Percentiles rank a stretch among this genome's conserved stretches.
Conservation (phyloP, 1,140 invertebrate genomes). For the Thaumatotibia leucotreta region DNA sequence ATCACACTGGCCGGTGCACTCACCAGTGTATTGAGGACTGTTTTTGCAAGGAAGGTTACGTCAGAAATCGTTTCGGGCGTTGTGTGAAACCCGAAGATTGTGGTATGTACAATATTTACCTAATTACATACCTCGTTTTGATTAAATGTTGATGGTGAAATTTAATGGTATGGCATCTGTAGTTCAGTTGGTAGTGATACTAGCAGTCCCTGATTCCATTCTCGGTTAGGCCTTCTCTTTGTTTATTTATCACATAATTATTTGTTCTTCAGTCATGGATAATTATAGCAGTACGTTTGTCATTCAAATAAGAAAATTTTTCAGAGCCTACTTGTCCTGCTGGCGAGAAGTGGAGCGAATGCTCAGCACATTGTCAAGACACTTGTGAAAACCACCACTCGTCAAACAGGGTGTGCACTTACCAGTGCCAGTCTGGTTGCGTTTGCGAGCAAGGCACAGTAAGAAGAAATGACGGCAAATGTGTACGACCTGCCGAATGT, state of each 20-base stretch:
- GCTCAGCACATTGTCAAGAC: background rate
- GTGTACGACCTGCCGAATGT: background rate
- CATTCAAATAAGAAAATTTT: background rate
- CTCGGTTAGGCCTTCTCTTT: too few species aligned
- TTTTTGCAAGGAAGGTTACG: conserved; percentile 22
- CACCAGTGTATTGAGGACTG: conserved; percentile 13
- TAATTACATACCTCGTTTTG: background rate
- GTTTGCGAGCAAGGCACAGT: conserved; percentile 4
- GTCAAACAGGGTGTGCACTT: background rate
- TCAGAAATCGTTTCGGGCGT: conserved; percentile 13
- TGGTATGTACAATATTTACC: conserved; percentile 6
- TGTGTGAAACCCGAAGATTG: conserved; percentile 19
- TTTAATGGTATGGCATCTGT: too few species aligned
- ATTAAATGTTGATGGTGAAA: too few species aligned
- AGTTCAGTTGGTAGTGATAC: too few species aligned
- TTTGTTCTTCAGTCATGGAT: too few species aligned
- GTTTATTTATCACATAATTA: too few species aligned
- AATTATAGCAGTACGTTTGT: too few species aligned
- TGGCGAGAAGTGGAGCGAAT: background rate
- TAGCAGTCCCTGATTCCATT: too few species aligned
- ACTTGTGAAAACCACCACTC: background rate
- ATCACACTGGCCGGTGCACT: conserved; percentile 4
- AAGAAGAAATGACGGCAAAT: background rate
- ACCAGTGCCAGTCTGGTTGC: background rate
- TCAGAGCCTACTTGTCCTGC: conserved; percentile 3